A percentile compares a stretch with the other conserved stretches of the same genome.
These are phyloP conservation scores for Carassius carassius DNA, from an alignment of 2,113 vertebrate genomes.

Conservation along the genomic window DNA sequence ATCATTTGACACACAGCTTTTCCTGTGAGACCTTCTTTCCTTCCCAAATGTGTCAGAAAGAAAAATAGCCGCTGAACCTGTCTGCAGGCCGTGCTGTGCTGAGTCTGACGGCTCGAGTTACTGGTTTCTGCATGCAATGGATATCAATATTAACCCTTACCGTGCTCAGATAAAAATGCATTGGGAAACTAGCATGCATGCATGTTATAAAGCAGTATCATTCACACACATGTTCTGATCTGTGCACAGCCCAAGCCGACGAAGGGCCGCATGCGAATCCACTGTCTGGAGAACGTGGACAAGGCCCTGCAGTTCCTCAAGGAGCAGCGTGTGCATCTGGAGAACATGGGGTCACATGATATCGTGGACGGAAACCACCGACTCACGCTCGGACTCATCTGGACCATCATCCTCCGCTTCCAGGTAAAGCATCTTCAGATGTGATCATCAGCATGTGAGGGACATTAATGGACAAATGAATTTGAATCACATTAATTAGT, in stretches of 20 bases:
- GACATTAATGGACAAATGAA: background rate
- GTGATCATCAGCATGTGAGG: background rate
- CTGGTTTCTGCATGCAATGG: background rate
- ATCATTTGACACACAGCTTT: constrained; percentile 25
- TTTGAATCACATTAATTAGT: background rate
- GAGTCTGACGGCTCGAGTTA: background rate
- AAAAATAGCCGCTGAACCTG: constrained; percentile 1
- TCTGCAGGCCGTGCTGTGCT: background rate
- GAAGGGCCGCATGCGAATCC: constrained; percentile 95
- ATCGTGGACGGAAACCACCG: constrained; percentile 97
- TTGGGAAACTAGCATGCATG: background rate
- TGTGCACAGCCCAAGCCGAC: constrained; percentile 88
- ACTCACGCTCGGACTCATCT: constrained; percentile 93
- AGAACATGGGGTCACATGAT: constrained; percentile 98
- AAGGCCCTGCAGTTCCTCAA: constrained; percentile 98
- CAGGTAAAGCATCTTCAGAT: constrained; percentile 74
- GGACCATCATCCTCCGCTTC: constrained; percentile 98
- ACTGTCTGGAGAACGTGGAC: constrained; percentile 97
- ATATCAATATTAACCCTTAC: background rate
- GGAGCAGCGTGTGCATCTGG: constrained; percentile 94
- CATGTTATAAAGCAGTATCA: background rate
- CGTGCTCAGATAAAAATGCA: background rate
- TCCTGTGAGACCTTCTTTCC: constrained; percentile 42
- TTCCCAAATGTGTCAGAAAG: constrained; percentile 34
- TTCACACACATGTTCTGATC: background rate